phyloP scores from a whole-genome alignment of 2,888 invertebrate genomes.

The Punctoribates punctum region DNA sequence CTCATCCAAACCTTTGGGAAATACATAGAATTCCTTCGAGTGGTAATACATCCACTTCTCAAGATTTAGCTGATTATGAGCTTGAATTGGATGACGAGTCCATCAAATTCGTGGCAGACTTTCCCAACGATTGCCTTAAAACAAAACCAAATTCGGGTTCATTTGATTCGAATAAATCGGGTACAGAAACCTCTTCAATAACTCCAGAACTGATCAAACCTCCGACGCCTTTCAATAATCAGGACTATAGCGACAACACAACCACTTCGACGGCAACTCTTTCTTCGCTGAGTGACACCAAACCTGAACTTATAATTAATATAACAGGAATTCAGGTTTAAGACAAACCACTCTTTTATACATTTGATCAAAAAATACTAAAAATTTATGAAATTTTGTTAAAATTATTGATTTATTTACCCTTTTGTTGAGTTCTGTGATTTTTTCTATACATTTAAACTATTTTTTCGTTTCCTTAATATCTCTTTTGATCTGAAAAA shows the following conservation, averaged over 20 bases:
- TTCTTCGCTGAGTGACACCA: slow-evolving; percentile 21
- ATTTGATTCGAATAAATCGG: slow-evolving; percentile 9
- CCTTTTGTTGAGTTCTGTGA: background rate
- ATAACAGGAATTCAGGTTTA: slow-evolving; percentile 20
- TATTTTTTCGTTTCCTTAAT: too few relatives aligned
- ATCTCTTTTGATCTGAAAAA: too few relatives aligned
- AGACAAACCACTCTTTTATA: background rate
- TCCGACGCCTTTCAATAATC: slow-evolving; percentile 41
- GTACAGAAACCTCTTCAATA: slow-evolving; percentile 13
- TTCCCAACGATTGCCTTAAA: slow-evolving; percentile 17
- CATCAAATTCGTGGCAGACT: slow-evolving; percentile 33
- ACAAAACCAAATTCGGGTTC: background rate
- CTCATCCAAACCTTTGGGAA: slow-evolving; percentile 41
- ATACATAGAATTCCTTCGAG: slow-evolving; percentile 46
- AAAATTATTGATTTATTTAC: background rate
- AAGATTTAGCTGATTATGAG: slow-evolving; percentile 48
- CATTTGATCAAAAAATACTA: background rate
- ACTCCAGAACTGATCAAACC: slow-evolving; percentile 39
- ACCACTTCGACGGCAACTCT: slow-evolving; percentile 24
- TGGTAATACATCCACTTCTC: slow-evolving; percentile 48
- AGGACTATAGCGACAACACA: slow-evolving; percentile 3
- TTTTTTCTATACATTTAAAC: background rate
- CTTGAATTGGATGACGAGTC: slow-evolving; percentile 46
- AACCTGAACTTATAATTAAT: slow-evolving; percentile 18
- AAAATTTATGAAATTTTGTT: background rate